Base-by-base conservation (phyloP, 2,113 vertebrate genomes). In the Cromileptes altivelis region DNA sequence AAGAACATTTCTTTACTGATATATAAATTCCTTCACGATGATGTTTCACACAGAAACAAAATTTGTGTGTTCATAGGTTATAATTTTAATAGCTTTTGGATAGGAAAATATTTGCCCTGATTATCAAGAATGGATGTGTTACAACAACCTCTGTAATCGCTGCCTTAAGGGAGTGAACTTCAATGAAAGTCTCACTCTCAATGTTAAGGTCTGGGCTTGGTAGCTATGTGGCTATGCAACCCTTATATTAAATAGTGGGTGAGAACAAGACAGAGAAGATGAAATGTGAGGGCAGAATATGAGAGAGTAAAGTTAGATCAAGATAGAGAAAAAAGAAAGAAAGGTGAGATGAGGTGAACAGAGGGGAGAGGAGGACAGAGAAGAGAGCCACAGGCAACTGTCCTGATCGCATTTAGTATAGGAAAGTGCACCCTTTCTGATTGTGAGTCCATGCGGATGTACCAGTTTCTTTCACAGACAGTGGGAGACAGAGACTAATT, bases 341-440 rank as follows among this genome's bases (percentile, higher is more conserved):
- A 27, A 56, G 18, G 19, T 61, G 21, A 68, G 19, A 70, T 55
- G 37, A 69, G 8, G 62, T 70, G 45, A 65, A 50, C n/a, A 33
- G 17, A 63, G 30, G n/a, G 50, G 30, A 69, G 12, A 55, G 15
- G 19, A 2, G 18, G 52, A 77, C 30, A 58, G 57, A 60, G 45
- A 49, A 1, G 6, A 58, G 62, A 76, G 42, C 11, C 21, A 74
- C 0, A 42, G 55, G 18, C 53, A 63, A 67, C 45, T 70, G 63
- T 42, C 61, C 12, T 25, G 71, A 74, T 69, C 33, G 33, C 60
- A 71, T 56, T 69, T 69, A 73, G 67, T 30, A 63, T 0, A 69
- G 57, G 33, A 76, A 63, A 81, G 79, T 77, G 70, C 19, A 57
- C 21, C 56, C 27, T 81, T 58, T 81, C 58, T 75, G 58, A 81